Evolutionary conservation across 2,113 vertebrate species (phyloP).

Genomic region (Menura novaehollandiae): DNA sequence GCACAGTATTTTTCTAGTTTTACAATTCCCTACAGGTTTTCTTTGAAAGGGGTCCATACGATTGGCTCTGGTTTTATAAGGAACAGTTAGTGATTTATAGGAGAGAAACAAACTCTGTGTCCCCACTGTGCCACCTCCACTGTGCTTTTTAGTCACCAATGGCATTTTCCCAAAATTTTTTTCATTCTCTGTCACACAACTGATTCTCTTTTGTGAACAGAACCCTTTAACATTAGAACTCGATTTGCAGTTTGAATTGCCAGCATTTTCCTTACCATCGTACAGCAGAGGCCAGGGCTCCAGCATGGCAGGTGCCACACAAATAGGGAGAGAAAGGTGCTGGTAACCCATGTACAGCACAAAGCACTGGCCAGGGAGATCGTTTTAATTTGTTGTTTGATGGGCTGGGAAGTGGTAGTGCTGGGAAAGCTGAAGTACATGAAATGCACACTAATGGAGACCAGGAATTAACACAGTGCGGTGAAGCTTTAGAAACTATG

Average conservation of each 20-base stretch:
- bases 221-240: neutral
- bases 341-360: fast-evolving
- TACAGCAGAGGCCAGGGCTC: neutral
- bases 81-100: neutral
- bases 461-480: fast-evolving
- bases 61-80: neutral
- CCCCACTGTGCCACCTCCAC: neutral
- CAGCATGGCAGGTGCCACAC: fast-evolving
- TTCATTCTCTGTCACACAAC: neutral
- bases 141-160: fast-evolving
- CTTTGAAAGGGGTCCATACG: fast-evolving
- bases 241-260: neutral
- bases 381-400: neutral
- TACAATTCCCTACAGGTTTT: neutral
- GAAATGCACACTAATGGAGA: neutral
- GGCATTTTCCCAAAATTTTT: neutral
- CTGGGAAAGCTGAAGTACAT: neutral
- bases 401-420: neutral
- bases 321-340: neutral
- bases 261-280: neutral
- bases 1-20: neutral
- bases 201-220: fast-evolving
- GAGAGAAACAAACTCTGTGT: neutral
- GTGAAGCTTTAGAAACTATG: neutral
- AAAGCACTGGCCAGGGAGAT: fast-evolving